Base-by-base conservation (phyloP, 53 echinoderm and acorn worm species). In the Echinarachnius parma region DNA sequence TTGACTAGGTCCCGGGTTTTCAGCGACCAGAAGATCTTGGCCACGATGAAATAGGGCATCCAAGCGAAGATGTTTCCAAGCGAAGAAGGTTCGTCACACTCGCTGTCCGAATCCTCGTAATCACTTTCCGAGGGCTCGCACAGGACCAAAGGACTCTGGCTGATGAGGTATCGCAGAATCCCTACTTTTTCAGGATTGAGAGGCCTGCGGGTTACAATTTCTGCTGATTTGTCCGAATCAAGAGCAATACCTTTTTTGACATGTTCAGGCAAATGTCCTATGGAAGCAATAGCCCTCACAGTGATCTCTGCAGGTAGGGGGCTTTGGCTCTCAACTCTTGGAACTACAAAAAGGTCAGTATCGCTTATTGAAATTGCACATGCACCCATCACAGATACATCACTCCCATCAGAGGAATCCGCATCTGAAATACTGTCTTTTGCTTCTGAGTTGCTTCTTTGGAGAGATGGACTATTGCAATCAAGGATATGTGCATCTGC, bases 11-110 rank as follows among this genome's bases (percentile, higher is more conserved):
- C 95, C 9, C 76, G 55, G 9, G 95, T 95, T 34, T 25, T 14
- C 8, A 95, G 75, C 18, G 67, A 82, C 27, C 80, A 3, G 49
- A 95, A 87, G 53, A 95, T 95, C 62, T 87, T 82, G 34, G 86
- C 83, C 22, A 95, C 75, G 39, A 95, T 84, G 59, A 84, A 78
- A 9, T 78, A 78, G 0, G 90, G 87, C n/a, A 95, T 39, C n/a
- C 66, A 56, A 28, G 84, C 81, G 47, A 94, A 84, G 24, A 67
- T 70, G 32, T 77, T 83, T n/a, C n/a, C n/a, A n/a, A n/a, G n/a
- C n/a, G n/a, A n/a, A n/a, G n/a, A n/a, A n/a, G n/a, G n/a, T n/a
- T n/a, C n/a, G n/a, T n/a, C n/a, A n/a, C n/a, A n/a, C 42, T 83
- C 64, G 22, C 60, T 48, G 52, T 69, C 75, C 21, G 70, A 71